A percentile compares a stretch with the other conserved stretches of the same genome.
phyloP scores from a whole-genome alignment of 2,888 invertebrate species.

The Capitulum mitella region DNA sequence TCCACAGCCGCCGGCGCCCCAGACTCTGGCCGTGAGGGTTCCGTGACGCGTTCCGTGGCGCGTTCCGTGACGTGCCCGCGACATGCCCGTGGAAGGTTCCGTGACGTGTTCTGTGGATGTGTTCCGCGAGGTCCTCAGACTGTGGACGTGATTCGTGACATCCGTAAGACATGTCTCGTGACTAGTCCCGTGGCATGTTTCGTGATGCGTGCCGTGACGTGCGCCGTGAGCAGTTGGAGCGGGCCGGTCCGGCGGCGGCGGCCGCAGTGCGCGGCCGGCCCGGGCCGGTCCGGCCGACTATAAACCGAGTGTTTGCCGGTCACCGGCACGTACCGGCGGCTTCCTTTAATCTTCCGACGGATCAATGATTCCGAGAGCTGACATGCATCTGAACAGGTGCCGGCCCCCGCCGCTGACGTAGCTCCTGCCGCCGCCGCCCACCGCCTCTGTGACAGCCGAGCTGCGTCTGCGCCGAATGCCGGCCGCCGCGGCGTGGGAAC shows the following conservation, averaged over 20 bases:
- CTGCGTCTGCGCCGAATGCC: neutral
- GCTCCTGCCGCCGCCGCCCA: neutral
- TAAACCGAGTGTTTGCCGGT: neutral
- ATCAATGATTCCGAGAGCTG: constrained; percentile 18
- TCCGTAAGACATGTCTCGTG: too few relatives aligned
- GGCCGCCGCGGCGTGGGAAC: constrained; percentile 10
- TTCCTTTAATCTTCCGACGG: constrained; percentile 19
- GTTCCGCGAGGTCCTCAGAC: too few relatives aligned
- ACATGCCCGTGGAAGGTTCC: too few relatives aligned
- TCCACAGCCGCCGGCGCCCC: too few relatives aligned
- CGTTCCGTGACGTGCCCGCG: too few relatives aligned
- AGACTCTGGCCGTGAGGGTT: too few relatives aligned
- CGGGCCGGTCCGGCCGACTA: neutral
- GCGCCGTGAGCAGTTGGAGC: too few relatives aligned
- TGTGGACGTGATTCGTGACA: too few relatives aligned
- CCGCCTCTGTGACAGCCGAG: neutral
- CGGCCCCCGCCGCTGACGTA: neutral
- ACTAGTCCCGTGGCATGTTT: too few relatives aligned
- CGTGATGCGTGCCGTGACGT: too few relatives aligned
- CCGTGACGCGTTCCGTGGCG: too few relatives aligned
- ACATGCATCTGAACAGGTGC: constrained; percentile 22
- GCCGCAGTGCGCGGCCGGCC: neutral
- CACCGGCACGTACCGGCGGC: constrained; percentile 17
- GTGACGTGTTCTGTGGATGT: too few relatives aligned
- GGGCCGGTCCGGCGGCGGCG: neutral